phyloP scores from a whole-genome alignment of 2,113 vertebrate genomes.

The Hystrix brachyura region DNA sequence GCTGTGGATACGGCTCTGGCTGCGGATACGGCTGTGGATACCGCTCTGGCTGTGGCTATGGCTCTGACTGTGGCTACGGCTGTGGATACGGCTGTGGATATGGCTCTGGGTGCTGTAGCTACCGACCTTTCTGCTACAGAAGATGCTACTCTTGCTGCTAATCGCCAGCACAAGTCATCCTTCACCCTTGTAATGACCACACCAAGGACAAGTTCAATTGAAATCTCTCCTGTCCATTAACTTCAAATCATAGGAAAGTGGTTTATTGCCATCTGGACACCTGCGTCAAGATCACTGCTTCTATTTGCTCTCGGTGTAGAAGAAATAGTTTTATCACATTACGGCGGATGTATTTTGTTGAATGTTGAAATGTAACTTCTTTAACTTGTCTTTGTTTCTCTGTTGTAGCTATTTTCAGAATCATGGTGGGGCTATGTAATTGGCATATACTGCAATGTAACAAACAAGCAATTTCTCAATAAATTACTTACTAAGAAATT shows the following conservation, averaged over 20 bases:
- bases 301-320: background rate
- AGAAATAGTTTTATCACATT: background rate
- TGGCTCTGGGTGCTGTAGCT: background rate
- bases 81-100: background rate
- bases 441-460: background rate
- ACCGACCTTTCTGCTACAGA: background rate
- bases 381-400: background rate
- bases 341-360: background rate
- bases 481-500: background rate
- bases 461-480: background rate
- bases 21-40: background rate
- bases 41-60: background rate
- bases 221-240: background rate
- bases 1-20: background rate
- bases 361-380: background rate
- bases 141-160: conserved; percentile 38
- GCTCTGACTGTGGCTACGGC: background rate
- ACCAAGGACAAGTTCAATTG: background rate
- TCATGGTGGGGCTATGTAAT: background rate
- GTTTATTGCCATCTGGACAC: background rate
- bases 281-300: background rate
- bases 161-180: background rate
- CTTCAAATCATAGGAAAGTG: background rate
- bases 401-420: background rate
- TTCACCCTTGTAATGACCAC: background rate